These are phyloP conservation scores for Lacerta viridis DNA, from an alignment of 2,797 vertebrate genomes.

Conservation along the genomic window DNA sequence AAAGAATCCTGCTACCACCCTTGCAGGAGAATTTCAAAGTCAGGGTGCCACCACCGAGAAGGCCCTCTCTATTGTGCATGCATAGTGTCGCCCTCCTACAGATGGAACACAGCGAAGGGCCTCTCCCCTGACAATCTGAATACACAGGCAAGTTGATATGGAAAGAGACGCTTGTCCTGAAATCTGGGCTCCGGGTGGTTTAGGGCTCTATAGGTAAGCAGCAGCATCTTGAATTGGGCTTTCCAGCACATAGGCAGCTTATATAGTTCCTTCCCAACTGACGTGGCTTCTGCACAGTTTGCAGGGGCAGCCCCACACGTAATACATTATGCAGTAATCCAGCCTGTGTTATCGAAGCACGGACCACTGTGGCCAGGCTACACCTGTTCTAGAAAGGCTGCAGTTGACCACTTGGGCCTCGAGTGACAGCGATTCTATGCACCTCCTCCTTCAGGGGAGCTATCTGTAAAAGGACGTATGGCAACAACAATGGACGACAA, in stretches of 20 bases:
- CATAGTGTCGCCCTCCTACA: neutral
- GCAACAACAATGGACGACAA: neutral
- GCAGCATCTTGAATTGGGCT: neutral
- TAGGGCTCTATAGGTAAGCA: neutral
- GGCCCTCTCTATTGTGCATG: neutral
- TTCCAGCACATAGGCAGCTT: too few relatives aligned
- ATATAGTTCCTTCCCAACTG: neutral
- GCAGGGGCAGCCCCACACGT: neutral
- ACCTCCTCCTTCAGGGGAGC: neutral
- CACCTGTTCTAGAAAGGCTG: neutral
- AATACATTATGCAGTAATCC: neutral
- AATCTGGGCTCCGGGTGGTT: neutral
- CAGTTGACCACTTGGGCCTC: neutral
- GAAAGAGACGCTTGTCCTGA: too few relatives aligned
- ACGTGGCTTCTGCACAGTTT: neutral
- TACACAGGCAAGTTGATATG: too few relatives aligned
- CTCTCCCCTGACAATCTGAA: neutral
- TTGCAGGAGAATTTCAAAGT: neutral
- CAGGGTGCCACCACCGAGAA: neutral
- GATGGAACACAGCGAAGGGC: neutral
- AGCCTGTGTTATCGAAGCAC: neutral
- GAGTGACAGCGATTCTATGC: neutral
- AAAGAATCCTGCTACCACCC: neutral
- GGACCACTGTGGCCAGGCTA: neutral
- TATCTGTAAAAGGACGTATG: fast-evolving